phyloP scores from a whole-genome alignment of 2,113 vertebrate genomes.

The Antechinus stuartii region DNA sequence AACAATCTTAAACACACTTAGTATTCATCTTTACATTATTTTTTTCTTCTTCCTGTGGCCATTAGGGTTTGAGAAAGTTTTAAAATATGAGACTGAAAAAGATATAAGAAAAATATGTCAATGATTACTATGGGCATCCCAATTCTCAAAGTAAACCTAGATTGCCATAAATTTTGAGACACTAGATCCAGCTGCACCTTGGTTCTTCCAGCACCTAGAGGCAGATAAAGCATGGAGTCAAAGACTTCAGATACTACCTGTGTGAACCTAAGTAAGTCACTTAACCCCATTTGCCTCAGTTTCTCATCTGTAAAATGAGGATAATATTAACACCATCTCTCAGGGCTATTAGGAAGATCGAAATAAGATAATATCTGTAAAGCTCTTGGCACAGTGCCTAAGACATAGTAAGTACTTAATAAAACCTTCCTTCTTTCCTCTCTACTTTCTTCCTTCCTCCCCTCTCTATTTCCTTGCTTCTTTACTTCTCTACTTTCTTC shows the following conservation, averaged over 20 bases:
- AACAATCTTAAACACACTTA: not conserved
- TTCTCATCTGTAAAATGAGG: not conserved
- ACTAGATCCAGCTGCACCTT: not conserved
- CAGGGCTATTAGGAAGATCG: not conserved
- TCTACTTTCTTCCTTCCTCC: not conserved
- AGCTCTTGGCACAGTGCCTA: not conserved
- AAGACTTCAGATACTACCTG: not conserved
- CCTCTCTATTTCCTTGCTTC: too few species aligned
- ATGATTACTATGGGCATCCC: not conserved
- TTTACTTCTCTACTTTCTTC: too few species aligned
- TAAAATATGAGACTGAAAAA: conserved; percentile 4
- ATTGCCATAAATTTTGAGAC: conserved; percentile 17
- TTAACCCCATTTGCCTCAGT: not conserved
- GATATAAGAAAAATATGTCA: not conserved
- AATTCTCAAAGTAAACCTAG: not conserved
- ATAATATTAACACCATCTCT: not conserved
- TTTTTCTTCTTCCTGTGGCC: conserved; percentile 17
- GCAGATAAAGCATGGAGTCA: not conserved
- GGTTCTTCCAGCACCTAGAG: not conserved
- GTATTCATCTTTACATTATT: conserved; percentile 8
- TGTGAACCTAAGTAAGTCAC: not conserved
- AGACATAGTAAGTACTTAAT: not conserved
- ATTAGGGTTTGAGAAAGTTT: conserved; percentile 29
- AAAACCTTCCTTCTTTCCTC: not conserved
- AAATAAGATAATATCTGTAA: not conserved